These are phyloP conservation scores for Rhagologus leucostigma DNA, from an alignment of 2,113 vertebrate genomes.

Conservation along the genomic window DNA sequence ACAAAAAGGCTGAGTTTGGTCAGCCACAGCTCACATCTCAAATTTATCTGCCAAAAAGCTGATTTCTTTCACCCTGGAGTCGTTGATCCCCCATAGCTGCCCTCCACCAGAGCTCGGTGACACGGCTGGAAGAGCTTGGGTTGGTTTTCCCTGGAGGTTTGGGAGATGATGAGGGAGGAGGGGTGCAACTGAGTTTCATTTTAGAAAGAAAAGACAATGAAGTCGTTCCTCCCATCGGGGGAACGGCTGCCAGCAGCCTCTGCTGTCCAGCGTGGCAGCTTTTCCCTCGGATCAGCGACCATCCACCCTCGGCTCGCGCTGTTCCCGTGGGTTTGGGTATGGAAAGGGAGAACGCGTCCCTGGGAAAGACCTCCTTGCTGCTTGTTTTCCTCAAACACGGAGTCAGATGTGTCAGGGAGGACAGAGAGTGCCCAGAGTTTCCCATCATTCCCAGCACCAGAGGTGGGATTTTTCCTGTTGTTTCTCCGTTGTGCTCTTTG, in stretches of 20 bases:
- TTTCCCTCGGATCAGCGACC: background rate
- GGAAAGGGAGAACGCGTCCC: background rate
- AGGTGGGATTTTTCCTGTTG: background rate
- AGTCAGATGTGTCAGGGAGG: background rate
- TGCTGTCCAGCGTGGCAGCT: background rate
- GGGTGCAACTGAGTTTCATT: background rate
- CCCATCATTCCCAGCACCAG: background rate
- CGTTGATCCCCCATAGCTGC: rapidly evolving
- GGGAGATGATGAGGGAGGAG: background rate
- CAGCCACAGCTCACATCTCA: background rate
- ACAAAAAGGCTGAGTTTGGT: background rate
- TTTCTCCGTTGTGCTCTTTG: background rate
- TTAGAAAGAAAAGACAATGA: background rate
- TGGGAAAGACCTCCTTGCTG: background rate
- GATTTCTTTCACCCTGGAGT: background rate
- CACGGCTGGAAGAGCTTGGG: background rate
- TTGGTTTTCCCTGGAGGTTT: background rate
- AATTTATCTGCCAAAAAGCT: background rate
- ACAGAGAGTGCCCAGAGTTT: background rate
- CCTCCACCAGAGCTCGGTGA: background rate
- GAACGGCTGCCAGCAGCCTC: background rate
- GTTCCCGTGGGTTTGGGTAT: background rate
- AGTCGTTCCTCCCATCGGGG: background rate
- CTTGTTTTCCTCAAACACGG: background rate
- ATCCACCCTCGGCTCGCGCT: background rate